Percentiles rank a stretch among this genome's conserved stretches.
Evolutionary conservation across 2,888 invertebrate genomes (phyloP).

Genomic region (Heliothis peltigera): DNA sequence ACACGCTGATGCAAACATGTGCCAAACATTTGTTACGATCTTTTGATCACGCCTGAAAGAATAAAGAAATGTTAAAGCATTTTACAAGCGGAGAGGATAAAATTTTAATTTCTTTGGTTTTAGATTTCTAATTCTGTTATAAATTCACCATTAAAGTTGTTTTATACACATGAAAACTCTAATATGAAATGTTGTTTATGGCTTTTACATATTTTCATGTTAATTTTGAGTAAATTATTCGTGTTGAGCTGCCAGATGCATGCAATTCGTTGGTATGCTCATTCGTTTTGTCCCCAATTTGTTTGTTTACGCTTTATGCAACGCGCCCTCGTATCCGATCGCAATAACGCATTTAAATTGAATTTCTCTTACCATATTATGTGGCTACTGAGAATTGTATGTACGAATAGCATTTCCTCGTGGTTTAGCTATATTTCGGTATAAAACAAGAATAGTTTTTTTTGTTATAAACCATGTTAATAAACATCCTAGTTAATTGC

Average conservation of each 20-base stretch:
- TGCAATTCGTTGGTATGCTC: conserved; percentile 32
- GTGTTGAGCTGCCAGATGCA: conserved; percentile 37
- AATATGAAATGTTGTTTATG: neutral
- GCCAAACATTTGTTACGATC: conserved; percentile 56
- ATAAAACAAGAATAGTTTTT: neutral
- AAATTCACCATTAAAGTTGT: neutral
- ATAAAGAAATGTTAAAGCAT: conserved; percentile 14
- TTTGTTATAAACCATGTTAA: no score
- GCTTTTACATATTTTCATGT: conserved; percentile 4
- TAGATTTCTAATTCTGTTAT: neutral
- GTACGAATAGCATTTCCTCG: neutral
- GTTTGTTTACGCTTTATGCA: conserved; percentile 49
- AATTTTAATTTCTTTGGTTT: neutral
- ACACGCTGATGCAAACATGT: conserved; percentile 50
- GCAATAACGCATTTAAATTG: conserved; percentile 27
- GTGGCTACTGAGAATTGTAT: neutral
- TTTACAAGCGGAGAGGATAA: conserved; percentile 1
- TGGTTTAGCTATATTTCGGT: neutral
- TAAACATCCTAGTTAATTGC: no score
- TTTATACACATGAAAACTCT: neutral
- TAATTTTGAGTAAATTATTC: conserved; percentile 17
- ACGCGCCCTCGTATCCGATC: conserved; percentile 25
- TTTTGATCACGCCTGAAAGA: conserved; percentile 25
- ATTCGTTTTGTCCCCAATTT: conserved; percentile 53
- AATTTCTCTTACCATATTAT: conserved; percentile 7